Evolutionary conservation across 2,113 vertebrate genomes (phyloP).

Genomic region (Euleptes europaea): DNA sequence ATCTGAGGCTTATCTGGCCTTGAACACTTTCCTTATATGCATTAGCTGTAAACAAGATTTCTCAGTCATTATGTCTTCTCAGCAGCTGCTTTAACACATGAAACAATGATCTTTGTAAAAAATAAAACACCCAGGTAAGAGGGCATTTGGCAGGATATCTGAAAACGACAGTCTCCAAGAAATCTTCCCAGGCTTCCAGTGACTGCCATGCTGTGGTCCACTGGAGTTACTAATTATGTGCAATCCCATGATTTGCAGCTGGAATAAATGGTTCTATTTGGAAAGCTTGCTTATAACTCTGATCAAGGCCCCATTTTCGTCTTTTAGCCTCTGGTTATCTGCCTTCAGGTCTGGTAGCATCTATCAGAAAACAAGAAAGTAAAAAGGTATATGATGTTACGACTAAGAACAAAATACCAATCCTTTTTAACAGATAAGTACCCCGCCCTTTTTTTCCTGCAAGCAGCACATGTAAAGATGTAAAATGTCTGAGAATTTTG

Average conservation of each 20-base stretch:
- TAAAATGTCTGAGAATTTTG: too few species aligned
- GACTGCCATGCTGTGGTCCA: slow-evolving; percentile 77
- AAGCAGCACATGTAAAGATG: too few species aligned
- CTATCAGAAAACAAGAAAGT: slow-evolving; percentile 72
- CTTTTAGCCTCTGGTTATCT: slow-evolving; percentile 99
- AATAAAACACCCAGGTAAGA: slow-evolving; percentile 73
- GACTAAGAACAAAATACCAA: background rate
- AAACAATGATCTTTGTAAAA: slow-evolving; percentile 82
- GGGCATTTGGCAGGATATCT: slow-evolving; percentile 83
- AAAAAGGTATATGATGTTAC: slow-evolving; percentile 30
- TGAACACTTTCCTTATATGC: slow-evolving; percentile 84
- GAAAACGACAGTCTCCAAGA: slow-evolving; percentile 75
- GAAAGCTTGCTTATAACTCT: slow-evolving; percentile 97
- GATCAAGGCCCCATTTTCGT: slow-evolving; percentile 97
- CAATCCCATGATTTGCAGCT: slow-evolving; percentile 87
- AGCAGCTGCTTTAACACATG: slow-evolving; percentile 84
- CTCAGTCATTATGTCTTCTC: slow-evolving; percentile 84
- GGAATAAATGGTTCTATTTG: slow-evolving; percentile 81
- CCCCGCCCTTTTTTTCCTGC: background rate
- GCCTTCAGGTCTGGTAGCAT: slow-evolving; percentile 99
- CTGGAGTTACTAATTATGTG: slow-evolving; percentile 86
- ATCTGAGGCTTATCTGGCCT: slow-evolving; percentile 90
- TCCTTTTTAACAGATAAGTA: background rate
- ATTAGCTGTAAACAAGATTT: slow-evolving; percentile 92
- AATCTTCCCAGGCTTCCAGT: slow-evolving; percentile 73